Conservation (phyloP, 2,888 invertebrate genomes). For the Polyommatus icarus region DNA sequence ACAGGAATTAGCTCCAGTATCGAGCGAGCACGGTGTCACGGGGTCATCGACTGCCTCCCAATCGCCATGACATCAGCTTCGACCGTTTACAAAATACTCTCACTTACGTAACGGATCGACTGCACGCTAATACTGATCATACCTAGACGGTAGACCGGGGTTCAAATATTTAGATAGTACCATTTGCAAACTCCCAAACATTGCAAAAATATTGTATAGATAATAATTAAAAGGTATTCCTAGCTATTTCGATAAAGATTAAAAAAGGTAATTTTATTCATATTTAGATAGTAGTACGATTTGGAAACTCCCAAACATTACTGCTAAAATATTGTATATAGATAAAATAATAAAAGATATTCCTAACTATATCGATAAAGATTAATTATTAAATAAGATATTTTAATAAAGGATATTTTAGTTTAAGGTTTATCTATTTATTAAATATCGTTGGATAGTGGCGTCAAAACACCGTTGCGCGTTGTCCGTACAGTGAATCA, state of each 20-base stretch:
- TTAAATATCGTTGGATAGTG: not conserved
- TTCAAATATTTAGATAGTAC: not conserved
- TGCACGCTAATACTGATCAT: slow-evolving; percentile 37
- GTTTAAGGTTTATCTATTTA: no score
- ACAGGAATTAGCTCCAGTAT: slow-evolving; percentile 41
- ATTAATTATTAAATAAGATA: no score
- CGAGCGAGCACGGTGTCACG: slow-evolving; percentile 65
- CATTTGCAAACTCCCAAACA: not conserved
- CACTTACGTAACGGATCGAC: slow-evolving; percentile 60
- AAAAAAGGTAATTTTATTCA: not conserved
- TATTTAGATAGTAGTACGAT: not conserved
- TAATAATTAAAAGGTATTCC: not conserved
- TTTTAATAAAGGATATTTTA: no score
- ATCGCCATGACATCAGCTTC: slow-evolving; percentile 71
- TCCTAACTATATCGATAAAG: no score
- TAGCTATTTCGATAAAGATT: no score
- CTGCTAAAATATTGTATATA: no score
- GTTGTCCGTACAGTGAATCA: not conserved
- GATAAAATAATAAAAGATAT: no score
- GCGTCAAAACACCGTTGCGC: not conserved
- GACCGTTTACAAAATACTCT: slow-evolving; percentile 72
- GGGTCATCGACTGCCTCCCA: slow-evolving; percentile 74
- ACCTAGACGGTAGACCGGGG: slow-evolving; percentile 32
- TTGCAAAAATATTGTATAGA: not conserved
- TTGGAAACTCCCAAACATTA: not conserved